Conservation (phyloP, 92 coral and sea anemone genomes). For the Palythoa caribaeorum region DNA sequence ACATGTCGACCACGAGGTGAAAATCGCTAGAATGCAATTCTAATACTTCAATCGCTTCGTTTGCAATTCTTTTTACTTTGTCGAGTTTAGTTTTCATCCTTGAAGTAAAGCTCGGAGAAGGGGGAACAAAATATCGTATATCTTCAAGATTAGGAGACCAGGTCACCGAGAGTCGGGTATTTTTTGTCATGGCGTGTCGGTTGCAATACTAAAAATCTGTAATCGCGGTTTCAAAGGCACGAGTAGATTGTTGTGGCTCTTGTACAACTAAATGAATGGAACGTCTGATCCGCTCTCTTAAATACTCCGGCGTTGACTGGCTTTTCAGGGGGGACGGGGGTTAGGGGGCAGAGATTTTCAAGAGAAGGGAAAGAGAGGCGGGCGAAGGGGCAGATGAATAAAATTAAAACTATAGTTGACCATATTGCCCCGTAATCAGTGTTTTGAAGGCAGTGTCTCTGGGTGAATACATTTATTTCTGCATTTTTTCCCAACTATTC, state of each 20-base stretch:
- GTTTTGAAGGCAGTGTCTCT: too few species aligned
- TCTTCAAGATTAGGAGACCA: constrained; percentile 46
- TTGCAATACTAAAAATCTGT: too few species aligned
- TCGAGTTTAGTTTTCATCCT: constrained; percentile 34
- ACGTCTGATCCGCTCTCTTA: neutral
- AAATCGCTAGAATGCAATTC: constrained; percentile 18
- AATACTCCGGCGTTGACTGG: neutral
- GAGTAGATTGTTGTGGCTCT: too few species aligned
- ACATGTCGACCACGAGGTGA: neutral
- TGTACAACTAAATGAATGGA: neutral
- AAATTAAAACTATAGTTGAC: too few species aligned
- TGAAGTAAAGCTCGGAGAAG: constrained; percentile 15
- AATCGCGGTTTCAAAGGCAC: too few species aligned
- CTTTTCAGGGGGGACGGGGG: too few species aligned
- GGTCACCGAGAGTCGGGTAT: constrained; percentile 14
- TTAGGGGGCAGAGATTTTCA: too few species aligned
- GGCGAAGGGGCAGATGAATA: too few species aligned
- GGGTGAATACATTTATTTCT: too few species aligned
- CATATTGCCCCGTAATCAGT: too few species aligned
- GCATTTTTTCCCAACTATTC: too few species aligned
- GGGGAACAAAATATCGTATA: constrained; percentile 24
- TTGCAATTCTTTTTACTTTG: constrained; percentile 23
- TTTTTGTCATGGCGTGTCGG: neutral
- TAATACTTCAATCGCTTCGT: neutral
- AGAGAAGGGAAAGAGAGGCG: too few species aligned